Percentiles rank a stretch among this genome's conserved stretches.
Conservation (phyloP, 2,113 vertebrate species). For the Agapornis roseicollis region DNA sequence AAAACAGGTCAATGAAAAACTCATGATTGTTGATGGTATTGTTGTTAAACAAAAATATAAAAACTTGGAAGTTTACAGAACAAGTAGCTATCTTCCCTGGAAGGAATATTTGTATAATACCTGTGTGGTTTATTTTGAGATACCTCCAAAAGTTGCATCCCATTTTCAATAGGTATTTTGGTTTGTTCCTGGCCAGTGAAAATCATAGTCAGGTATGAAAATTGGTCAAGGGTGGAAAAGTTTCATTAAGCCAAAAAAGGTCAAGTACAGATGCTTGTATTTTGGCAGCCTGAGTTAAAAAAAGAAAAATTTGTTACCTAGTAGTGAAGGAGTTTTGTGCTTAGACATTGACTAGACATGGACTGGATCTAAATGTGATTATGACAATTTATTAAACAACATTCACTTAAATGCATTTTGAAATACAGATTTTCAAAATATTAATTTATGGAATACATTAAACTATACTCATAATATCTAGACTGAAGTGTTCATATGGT, state of each 20-base stretch:
- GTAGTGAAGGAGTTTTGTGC: background rate
- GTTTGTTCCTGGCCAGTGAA: background rate
- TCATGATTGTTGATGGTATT: background rate
- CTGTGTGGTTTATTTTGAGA: background rate
- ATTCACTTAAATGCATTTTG: background rate
- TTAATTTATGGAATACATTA: background rate
- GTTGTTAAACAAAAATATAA: background rate
- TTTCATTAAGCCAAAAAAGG: background rate
- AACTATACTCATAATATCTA: background rate
- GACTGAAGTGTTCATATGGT: background rate
- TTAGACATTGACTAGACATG: background rate
- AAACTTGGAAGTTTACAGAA: background rate
- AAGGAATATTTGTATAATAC: background rate
- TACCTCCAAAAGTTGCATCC: background rate
- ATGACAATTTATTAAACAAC: background rate
- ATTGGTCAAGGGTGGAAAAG: background rate
- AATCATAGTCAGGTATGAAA: background rate
- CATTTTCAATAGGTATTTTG: background rate
- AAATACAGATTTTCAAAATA: background rate
- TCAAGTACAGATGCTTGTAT: background rate
- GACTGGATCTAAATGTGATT: background rate
- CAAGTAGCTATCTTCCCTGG: fast-evolving
- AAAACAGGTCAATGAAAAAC: background rate
- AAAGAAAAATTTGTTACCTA: background rate
- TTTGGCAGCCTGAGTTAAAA: background rate